phyloP scores from a whole-genome alignment of 53 echinoderm and acorn worm species.

The Actinopyga echinites region DNA sequence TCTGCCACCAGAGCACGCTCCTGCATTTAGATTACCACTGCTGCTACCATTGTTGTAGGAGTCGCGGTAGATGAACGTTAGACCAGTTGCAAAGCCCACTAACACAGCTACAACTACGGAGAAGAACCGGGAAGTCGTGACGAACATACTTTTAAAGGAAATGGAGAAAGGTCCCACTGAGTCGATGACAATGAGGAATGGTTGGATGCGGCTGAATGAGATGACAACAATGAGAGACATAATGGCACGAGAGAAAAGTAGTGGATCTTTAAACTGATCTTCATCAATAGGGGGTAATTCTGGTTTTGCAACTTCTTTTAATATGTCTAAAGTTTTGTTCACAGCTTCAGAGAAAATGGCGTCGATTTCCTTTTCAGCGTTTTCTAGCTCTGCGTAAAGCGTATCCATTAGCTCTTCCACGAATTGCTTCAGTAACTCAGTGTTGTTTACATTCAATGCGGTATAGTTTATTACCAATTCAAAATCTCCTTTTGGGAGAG shows the following conservation, averaged over 20 bases:
- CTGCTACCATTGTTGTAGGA: background rate
- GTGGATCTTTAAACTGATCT: background rate
- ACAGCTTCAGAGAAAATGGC: background rate
- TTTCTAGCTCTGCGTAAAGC: background rate
- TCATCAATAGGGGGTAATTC: no score
- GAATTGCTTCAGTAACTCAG: background rate
- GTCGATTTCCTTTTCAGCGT: background rate
- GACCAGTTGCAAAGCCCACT: constrained; percentile 64
- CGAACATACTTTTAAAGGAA: constrained; percentile 71
- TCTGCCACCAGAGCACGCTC: constrained; percentile 28
- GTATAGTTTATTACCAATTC: background rate
- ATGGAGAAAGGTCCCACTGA: constrained; percentile 75
- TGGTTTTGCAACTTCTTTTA: background rate
- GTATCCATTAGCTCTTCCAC: background rate
- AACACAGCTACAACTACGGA: constrained; percentile 63
- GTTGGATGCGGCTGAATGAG: constrained; percentile 53
- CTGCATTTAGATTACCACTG: background rate
- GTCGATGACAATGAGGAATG: constrained; percentile 63
- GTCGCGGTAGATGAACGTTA: constrained; percentile 62
- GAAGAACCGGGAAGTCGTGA: constrained; percentile 58
- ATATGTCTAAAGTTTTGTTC: background rate
- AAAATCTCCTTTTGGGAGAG: no score
- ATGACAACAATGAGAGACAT: constrained; percentile 48
- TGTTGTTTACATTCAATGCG: background rate
- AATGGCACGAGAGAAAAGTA: constrained; percentile 47